Evolutionary conservation across 2,113 vertebrate genomes (phyloP), one percentile per base, ranked within the genome.

Genomic region (Hippocampus mohnikei): DNA sequence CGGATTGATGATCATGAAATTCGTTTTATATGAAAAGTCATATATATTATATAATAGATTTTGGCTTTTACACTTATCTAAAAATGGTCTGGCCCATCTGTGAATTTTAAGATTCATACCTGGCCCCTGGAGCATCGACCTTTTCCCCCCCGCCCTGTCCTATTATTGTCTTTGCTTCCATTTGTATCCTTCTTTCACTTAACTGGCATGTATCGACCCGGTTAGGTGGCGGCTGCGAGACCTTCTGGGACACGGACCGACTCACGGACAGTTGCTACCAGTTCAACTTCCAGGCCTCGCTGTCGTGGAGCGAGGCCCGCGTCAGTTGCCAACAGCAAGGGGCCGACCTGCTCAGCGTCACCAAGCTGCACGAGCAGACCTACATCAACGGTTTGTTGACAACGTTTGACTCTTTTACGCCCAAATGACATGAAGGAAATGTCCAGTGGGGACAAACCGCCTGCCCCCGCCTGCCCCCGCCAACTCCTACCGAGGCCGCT

Each of bases 241-340:
- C 95, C 0, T 99, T 99, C 75, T 99, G 97, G 97, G 95, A 99
- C 81, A 96, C 92, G 37, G 95, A 98, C 87, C 93, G 94, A 1
- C 87, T 98, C 87, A 98, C 95, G 1, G 92, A 94, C 85, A 98
- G 94, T 90, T 99, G 97, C 88, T 99, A 99, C 92, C 96, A 98
- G 92, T 98, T 99, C 86, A 98, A 98, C 89, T 96, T 98, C 89
- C 95, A 97, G 91, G 94, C 96, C 0, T 96, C 95, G 0, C 86
- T 98, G 85, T 96, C 96, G 0, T 99, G 97, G 97, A 91, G 90
- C 21, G 97, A 98, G 81, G 95, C 96, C 29, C 94, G 94, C 86
- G 93, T 94, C 89, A 98, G 96, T 75, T 98, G 97, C 9, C 93
- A 95, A 84, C 96, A 98, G 88, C 97, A 98, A 85, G 95, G 93